Evolutionary conservation across 2,113 vertebrate species (phyloP).

Genomic region (Marmota monax): DNA sequence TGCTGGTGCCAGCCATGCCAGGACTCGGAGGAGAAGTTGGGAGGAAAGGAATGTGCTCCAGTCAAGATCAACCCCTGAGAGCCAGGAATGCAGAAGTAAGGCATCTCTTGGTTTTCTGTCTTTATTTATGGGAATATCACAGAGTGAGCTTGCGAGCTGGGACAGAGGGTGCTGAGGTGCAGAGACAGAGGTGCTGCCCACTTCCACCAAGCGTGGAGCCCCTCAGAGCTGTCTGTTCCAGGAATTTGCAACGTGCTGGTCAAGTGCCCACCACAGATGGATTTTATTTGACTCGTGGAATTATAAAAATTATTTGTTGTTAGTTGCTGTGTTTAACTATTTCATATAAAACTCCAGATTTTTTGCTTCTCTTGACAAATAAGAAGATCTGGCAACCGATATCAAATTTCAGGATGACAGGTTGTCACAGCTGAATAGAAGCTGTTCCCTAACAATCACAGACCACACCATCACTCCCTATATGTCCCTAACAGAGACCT

Average conservation of each 20-base stretch:
- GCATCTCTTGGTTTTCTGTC: neutral
- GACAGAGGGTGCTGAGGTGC: neutral
- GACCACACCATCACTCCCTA: neutral
- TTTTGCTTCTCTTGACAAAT: neutral
- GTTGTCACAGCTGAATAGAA: neutral
- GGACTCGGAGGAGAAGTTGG: neutral
- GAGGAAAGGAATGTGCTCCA: neutral
- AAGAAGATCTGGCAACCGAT: neutral
- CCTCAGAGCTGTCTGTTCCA: neutral
- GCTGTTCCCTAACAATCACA: neutral
- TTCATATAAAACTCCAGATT: slow-evolving; percentile 32
- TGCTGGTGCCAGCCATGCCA: neutral
- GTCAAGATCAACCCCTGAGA: neutral
- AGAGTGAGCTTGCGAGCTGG: neutral
- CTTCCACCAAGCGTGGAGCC: neutral
- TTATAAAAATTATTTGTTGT: neutral
- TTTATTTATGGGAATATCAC: neutral
- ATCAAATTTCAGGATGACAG: neutral
- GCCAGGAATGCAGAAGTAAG: neutral
- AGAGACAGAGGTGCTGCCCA: neutral
- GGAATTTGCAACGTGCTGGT: neutral
- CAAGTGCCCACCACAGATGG: neutral
- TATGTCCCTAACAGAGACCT: neutral
- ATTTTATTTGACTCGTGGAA: neutral
- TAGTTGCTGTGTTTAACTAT: neutral